Evolutionary conservation across 30 jellyfish, hydroid and myxozoan genomes (phyloP).

Genomic region (Chrysaora quinquecirrha): DNA sequence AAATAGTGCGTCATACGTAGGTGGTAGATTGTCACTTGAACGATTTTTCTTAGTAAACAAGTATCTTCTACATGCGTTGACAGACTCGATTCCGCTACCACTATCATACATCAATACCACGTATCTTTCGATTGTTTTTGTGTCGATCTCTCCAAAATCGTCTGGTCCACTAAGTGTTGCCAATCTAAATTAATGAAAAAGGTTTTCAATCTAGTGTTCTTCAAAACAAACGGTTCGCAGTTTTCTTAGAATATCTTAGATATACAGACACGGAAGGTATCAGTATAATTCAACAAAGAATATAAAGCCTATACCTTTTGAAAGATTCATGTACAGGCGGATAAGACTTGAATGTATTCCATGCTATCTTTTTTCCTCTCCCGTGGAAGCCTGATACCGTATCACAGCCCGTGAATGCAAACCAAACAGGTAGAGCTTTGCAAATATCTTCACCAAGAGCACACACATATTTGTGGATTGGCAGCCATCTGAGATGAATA

Average conservation of each 20-base stretch:
- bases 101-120: neutral
- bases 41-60: neutral
- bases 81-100: neutral
- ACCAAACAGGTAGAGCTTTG: no score
- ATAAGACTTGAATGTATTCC: conserved; percentile 9
- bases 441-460: neutral
- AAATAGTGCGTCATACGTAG: neutral
- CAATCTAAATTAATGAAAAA: conserved; percentile 1
- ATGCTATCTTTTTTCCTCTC: conserved; percentile 11
- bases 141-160: neutral
- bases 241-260: neutral
- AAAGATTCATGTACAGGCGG: neutral
- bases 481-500: no score
- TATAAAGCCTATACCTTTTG: conserved; percentile 1
- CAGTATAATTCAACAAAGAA: neutral
- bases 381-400: neutral
- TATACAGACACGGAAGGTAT: neutral
- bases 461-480: no score
- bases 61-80: conserved; percentile 8
- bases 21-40: no score
- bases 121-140: neutral
- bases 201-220: neutral
- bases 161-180: conserved; percentile 1
- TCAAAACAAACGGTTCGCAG: neutral
- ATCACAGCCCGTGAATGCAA: no score